Base-by-base conservation (phyloP, 2,113 vertebrate species). In the Crypturellus undulatus region DNA sequence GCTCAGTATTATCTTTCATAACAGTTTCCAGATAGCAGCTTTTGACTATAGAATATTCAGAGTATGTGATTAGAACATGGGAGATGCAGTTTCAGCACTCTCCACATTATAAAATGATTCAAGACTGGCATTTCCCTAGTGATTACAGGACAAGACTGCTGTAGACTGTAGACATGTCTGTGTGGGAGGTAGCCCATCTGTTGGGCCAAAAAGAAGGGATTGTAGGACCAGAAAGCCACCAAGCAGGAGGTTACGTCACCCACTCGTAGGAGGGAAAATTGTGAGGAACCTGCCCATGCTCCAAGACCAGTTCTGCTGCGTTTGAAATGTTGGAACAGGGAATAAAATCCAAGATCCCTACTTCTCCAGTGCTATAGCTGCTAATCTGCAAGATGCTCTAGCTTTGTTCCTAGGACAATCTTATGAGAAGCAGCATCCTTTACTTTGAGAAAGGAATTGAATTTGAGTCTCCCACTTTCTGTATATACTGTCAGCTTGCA, bases 171-270 rank as follows among this genome's bases (percentile, higher is more conserved):
- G 89, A 47, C 52, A 32, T 21, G 36, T 69, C 58, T 43, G 8
- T 68, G 93, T 87, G 54, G 85, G 92, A 86, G 40, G 71, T 38
- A 58, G 42, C 90, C 28, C 86, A 86, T 75, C 90, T 96, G 54
- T 19, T 85, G 73, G 76, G 24, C 68, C 60, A 67, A 85, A 94
- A 91, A 8, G n/a, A 38, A 25, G 54, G n/a, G 59, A 28, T 3
- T 67, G n/a, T 43, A 90, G 68, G 64, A 62, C 43, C 69, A 43
- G 68, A 70, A 67, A 54, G 71, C 1, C 59, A 80, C 54, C 40
- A 52, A 38, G 79, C 4, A 3, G 36, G 54, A 63, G 82, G 79
- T 83, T 7, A 73, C 1, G 1, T 68, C 45, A 52, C 49, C 49
- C 70, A 87, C 8, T 5, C 26, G 36, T 72, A 42, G 85, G 79